Conservation (phyloP, 2,888 invertebrate species). For the Poecilobothrus nobilitatus region DNA sequence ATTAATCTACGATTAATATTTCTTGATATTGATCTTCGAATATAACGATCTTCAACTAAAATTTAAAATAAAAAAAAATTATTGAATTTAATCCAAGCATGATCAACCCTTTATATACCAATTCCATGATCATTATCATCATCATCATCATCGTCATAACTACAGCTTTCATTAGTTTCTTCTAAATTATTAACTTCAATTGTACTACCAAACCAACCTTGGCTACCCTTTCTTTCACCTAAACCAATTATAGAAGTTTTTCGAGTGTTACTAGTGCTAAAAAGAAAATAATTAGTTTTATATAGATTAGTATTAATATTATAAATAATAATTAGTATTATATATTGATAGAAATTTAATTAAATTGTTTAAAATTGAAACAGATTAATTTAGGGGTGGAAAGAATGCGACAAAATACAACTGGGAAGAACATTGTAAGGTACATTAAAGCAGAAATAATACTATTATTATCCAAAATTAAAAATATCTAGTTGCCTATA, state of each 20-base stretch:
- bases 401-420: too few relatives aligned
- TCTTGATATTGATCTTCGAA: background rate
- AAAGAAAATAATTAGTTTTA: background rate
- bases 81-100: slow-evolving; percentile 4
- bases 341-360: too few relatives aligned
- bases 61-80: background rate
- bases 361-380: too few relatives aligned
- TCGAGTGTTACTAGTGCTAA: background rate
- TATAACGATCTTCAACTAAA: slow-evolving; percentile 1
- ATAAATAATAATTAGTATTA: too few relatives aligned
- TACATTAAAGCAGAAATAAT: too few relatives aligned
- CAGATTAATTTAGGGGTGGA: too few relatives aligned
- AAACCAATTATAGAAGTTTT: background rate
- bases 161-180: slow-evolving; percentile 22
- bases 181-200: slow-evolving; percentile 33
- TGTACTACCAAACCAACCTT: slow-evolving; percentile 37
- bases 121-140: background rate
- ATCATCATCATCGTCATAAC: background rate
- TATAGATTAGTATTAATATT: too few relatives aligned
- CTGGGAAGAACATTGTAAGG: too few relatives aligned
- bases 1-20: slow-evolving; percentile 33
- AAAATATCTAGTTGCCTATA: too few relatives aligned
- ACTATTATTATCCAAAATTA: too few relatives aligned
- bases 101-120: slow-evolving; percentile 1
- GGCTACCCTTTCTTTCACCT: slow-evolving; percentile 15